Conservation (phyloP, 2,113 vertebrate genomes). For the Eulemur rufifrons region DNA sequence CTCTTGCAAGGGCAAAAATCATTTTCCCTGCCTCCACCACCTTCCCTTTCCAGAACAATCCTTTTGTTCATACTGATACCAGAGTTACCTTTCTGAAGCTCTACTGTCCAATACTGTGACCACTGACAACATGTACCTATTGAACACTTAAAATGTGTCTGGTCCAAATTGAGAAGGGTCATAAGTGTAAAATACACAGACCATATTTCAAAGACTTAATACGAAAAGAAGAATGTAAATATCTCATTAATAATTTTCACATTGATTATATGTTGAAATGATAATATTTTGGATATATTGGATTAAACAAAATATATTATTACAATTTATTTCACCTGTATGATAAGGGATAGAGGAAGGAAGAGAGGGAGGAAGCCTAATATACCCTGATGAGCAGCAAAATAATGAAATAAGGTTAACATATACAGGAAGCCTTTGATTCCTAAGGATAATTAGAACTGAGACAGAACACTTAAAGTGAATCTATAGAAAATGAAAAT, state of each 20-base stretch:
- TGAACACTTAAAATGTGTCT: background rate
- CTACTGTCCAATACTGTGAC: too few species aligned
- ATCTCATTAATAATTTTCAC: background rate
- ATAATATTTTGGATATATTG: background rate
- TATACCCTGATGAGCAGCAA: background rate
- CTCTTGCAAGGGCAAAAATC: background rate
- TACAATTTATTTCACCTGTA: background rate
- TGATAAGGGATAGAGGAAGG: background rate
- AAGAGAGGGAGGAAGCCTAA: background rate
- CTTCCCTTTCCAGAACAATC: background rate
- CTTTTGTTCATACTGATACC: background rate
- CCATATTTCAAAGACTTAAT: background rate
- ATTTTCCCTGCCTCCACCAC: background rate
- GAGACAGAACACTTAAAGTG: background rate
- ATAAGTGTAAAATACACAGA: background rate
- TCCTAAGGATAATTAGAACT: background rate
- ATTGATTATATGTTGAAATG: background rate
- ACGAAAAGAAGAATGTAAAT: background rate
- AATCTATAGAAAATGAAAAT: background rate
- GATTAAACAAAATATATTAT: background rate
- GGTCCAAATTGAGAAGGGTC: background rate
- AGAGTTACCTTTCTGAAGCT: background rate
- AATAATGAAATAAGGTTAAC: background rate
- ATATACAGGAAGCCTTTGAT: background rate
- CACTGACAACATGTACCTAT: background rate